Percentiles rank a stretch among this genome's conserved stretches.
phyloP scores from a whole-genome alignment of 2,113 vertebrate genomes.

The Noctilio leporinus region DNA sequence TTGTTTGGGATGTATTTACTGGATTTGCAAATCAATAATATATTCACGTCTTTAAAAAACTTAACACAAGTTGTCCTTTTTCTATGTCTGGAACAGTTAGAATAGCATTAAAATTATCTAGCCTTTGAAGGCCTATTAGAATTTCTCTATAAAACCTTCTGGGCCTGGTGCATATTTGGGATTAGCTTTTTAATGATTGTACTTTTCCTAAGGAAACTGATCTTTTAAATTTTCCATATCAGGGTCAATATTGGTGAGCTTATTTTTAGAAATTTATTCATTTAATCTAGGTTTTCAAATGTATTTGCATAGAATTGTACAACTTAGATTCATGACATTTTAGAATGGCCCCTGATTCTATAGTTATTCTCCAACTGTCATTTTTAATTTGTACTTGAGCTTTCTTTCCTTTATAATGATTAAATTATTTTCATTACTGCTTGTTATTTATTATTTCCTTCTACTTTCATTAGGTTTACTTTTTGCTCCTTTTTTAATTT shows the following conservation, averaged over 20 bases:
- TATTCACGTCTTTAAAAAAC: background rate
- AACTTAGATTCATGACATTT: background rate
- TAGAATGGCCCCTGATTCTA: background rate
- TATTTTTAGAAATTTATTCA: background rate
- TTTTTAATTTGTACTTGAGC: background rate
- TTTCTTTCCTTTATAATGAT: background rate
- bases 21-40: background rate
- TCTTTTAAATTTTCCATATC: slow-evolving; percentile 4
- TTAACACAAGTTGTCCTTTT: background rate
- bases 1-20: background rate
- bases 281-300: background rate
- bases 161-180: background rate
- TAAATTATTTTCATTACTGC: background rate
- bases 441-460: background rate
- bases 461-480: background rate
- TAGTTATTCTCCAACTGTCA: background rate
- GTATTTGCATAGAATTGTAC: background rate
- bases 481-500: background rate
- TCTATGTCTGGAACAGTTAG: background rate
- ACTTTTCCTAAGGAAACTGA: background rate
- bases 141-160: background rate
- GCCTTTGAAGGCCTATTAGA: background rate
- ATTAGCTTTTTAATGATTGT: background rate
- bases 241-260: background rate
- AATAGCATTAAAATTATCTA: background rate